Evolutionary conservation across 1,140 invertebrate species (phyloP).

Genomic region (Mercenaria mercenaria): DNA sequence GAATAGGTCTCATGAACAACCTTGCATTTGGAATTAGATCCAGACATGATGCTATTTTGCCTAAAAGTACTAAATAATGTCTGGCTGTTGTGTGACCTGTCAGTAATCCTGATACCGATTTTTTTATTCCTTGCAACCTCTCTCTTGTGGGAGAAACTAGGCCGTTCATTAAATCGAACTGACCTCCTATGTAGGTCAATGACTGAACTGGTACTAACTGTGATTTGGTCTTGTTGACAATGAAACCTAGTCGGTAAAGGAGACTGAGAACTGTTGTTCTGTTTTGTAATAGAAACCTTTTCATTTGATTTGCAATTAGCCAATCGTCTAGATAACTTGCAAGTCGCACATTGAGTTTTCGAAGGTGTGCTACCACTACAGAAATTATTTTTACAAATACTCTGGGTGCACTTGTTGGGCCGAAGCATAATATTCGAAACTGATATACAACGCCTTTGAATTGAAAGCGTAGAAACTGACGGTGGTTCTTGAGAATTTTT

Average conservation of each 20-base stretch:
- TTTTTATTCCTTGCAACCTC: background rate
- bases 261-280: background rate
- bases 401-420: slow-evolving; percentile 39
- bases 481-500: slow-evolving; percentile 10
- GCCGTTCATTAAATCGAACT: background rate
- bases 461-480: slow-evolving; percentile 27
- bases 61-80: slow-evolving; percentile 7
- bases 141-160: slow-evolving; percentile 23
- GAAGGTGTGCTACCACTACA: slow-evolving; percentile 3
- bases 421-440: slow-evolving; percentile 31
- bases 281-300: background rate
- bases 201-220: background rate
- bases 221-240: slow-evolving; percentile 21
- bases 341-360: background rate
- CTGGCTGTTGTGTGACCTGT: background rate
- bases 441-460: slow-evolving; percentile 35
- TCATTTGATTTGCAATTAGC: background rate
- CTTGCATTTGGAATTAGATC: slow-evolving; percentile 43
- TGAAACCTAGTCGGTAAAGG: slow-evolving; percentile 44
- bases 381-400: slow-evolving; percentile 38
- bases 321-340: slow-evolving; percentile 50
- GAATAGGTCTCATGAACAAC: slow-evolving; percentile 59
- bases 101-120: too few species aligned
- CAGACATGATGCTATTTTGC: background rate
- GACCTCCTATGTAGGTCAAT: slow-evolving; percentile 31